Percentiles rank a stretch among this genome's conserved stretches.
phyloP scores from a whole-genome alignment of 2,113 vertebrate species.

The Strigops habroptila region DNA sequence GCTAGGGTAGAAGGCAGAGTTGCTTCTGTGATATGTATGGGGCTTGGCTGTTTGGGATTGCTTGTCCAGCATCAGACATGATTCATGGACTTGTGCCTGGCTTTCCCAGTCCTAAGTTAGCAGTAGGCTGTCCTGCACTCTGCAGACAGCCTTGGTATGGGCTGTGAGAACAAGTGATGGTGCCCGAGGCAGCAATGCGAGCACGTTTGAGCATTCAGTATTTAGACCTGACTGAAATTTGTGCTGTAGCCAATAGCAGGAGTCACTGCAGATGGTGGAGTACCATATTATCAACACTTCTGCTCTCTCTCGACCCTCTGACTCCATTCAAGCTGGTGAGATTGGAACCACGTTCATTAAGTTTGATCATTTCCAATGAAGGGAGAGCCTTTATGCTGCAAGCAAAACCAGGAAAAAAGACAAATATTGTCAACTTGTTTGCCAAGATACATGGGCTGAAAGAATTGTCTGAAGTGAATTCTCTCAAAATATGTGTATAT shows the following conservation, averaged over 20 bases:
- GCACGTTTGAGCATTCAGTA: neutral
- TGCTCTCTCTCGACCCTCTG: neutral
- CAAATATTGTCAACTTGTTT: slow-evolving; percentile 23
- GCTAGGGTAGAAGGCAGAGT: neutral
- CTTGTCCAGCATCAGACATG: neutral
- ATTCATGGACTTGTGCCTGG: neutral
- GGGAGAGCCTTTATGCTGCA: neutral
- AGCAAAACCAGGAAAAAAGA: neutral
- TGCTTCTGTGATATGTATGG: neutral
- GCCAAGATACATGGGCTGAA: slow-evolving; percentile 2
- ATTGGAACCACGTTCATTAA: neutral
- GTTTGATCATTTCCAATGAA: neutral
- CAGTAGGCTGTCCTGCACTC: neutral
- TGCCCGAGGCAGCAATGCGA: neutral
- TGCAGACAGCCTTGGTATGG: neutral
- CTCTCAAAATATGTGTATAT: slow-evolving; percentile 33
- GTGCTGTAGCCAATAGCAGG: neutral
- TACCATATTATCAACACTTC: neutral
- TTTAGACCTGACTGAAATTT: neutral
- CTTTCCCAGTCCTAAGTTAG: neutral
- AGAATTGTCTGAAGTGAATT: slow-evolving; percentile 44
- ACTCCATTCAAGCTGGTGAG: neutral
- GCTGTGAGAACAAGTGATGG: neutral
- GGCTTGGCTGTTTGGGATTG: neutral
- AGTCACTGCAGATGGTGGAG: neutral